Base-by-base conservation (phyloP, 2,888 invertebrate species). In the Drosophila paracracens region DNA sequence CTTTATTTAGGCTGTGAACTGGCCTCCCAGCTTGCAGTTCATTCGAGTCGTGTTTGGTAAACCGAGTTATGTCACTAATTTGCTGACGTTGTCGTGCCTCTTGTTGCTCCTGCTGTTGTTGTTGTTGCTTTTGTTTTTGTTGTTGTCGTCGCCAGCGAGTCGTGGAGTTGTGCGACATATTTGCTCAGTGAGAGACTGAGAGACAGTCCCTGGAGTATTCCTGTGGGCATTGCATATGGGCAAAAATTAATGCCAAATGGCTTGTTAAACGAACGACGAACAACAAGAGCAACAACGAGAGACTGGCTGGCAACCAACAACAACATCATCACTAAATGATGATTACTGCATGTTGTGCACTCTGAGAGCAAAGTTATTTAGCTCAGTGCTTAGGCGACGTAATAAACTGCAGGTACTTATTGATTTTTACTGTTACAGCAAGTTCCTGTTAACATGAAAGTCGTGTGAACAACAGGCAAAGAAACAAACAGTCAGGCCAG, bases 201-300 rank as follows among this genome's bases (percentile, higher is more conserved):
- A 66, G 51, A 64, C 61, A 50, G 81, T 89, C 84, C 84, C 89
- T 89, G 84, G 84, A 29, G 84, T 43, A 78, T 79, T 29, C 57
- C 53, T 50, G 38, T 46, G 53, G 76, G 67, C 74, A 81, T 83
- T 89, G 87, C 89, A 86, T 89, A 84, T 83, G 89, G 82, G 85
- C 85, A 84, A 76, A 84, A 89, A 88, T 89, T 88, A 85, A 84
- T 85, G 85, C 75, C 88, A 76, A 85, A 88, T 88, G 72, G 82
- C 84, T 79, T 81, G 84, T 83, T 81, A 56, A 58, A 71, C 57
- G 61, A 59, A 57, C 18, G 64, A 35, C 18, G 64, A 35, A 52
- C 46, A 70, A 64, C 74, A 65, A 63, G 54, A 67, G 40, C 43
- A 70, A 43, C 56, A 76, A 38, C 51, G 43, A 76, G 38, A 48